phyloP scores from a whole-genome alignment of 1,140 invertebrate species.

The Harlomillsia oculata region DNA sequence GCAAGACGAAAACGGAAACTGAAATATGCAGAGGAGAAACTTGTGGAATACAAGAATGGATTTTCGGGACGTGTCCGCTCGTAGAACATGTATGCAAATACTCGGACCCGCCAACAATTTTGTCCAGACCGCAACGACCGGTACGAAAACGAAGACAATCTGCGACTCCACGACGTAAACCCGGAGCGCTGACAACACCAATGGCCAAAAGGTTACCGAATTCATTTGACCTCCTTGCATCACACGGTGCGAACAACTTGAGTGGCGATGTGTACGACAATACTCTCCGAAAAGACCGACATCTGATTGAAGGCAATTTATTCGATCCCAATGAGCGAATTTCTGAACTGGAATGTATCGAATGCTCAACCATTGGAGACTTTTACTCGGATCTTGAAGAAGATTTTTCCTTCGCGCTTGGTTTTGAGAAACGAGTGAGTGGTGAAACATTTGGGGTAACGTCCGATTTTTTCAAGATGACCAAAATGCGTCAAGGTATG shows the following conservation, averaged over 20 bases:
- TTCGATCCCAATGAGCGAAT: no score
- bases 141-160: not conserved
- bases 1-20: not conserved
- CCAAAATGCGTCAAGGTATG: not conserved
- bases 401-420: not conserved
- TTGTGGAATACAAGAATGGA: conserved; percentile 19
- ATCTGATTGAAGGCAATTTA: not conserved
- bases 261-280: not conserved
- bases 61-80: conserved; percentile 25
- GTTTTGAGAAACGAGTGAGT: no score
- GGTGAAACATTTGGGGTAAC: no score
- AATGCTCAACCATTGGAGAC: conserved; percentile 8
- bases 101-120: not conserved
- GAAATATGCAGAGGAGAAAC: conserved; percentile 11
- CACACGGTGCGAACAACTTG: not conserved
- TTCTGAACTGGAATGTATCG: conserved; percentile 6
- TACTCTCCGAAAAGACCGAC: not conserved
- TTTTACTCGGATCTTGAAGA: conserved; percentile 20
- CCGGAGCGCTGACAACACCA: not conserved
- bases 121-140: not conserved
- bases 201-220: not conserved
- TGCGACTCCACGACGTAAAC: not conserved
- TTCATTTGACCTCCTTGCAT: not conserved
- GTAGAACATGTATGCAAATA: not conserved
- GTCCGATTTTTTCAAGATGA: no score